Conservation (phyloP, 2,797 vertebrate species). For the Centroberyx gerrardi region DNA sequence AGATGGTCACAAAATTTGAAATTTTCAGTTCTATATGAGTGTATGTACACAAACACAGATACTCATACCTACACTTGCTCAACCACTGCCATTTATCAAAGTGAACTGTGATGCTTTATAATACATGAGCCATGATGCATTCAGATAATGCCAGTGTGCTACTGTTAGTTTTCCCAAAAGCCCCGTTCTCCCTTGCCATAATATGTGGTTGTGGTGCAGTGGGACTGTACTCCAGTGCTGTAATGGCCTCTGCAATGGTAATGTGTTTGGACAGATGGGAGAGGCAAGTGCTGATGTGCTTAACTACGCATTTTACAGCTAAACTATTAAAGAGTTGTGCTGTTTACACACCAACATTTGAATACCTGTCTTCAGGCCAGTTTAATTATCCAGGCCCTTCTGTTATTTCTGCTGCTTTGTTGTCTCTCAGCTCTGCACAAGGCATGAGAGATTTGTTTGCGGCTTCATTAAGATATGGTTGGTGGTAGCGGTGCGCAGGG, state of each 20-base stretch:
- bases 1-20: conserved; percentile 15
- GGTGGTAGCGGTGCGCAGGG: conserved; percentile 69
- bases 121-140: conserved; percentile 49
- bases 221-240: conserved; percentile 72
- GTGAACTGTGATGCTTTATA: conserved; percentile 26
- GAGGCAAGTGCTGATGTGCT: conserved; percentile 87
- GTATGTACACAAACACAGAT: not conserved
- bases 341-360: conserved; percentile 90
- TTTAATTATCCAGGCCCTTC: conserved; percentile 90
- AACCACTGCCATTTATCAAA: conserved; percentile 13
- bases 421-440: conserved; percentile 83
- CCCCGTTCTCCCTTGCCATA: conserved; percentile 51
- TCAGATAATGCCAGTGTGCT: conserved; percentile 55
- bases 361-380: conserved; percentile 92
- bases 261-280: conserved; percentile 89
- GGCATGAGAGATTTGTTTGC: conserved; percentile 86
- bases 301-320: conserved; percentile 90
- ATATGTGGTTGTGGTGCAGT: conserved; percentile 61
- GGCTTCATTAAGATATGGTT: conserved; percentile 87
- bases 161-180: conserved; percentile 59
- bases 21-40: not conserved
- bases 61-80: not conserved
- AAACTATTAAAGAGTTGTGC: conserved; percentile 90
- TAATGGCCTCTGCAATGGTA: conserved; percentile 81
- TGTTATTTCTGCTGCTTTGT: conserved; percentile 88